A percentile compares a stretch with the other conserved stretches of the same genome.
Evolutionary conservation across 2,888 invertebrate species (phyloP).

Genomic region (Spialia ferax): DNA sequence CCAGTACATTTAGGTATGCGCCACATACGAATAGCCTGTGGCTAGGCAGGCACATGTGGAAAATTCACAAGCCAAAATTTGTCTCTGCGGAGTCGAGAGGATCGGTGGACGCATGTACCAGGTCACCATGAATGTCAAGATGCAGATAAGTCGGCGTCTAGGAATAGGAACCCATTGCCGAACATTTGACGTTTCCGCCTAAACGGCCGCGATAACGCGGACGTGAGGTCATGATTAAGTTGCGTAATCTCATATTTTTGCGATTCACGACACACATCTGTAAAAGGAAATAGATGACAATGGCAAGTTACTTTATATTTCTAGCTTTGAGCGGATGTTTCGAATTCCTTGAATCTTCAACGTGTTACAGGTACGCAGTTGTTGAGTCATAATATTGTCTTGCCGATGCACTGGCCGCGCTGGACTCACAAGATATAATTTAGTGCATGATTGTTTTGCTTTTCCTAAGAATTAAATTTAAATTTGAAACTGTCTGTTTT

Average conservation of each 20-base stretch:
- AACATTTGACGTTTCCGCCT: slow-evolving; percentile 71
- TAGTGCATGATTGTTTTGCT: slow-evolving; percentile 6
- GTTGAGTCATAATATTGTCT: slow-evolving; percentile 34
- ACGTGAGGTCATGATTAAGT: slow-evolving; percentile 55
- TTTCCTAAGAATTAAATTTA: background rate
- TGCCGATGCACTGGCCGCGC: slow-evolving; percentile 9
- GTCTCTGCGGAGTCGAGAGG: slow-evolving; percentile 37
- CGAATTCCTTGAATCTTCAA: slow-evolving; percentile 36
- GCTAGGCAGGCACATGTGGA: too few relatives aligned
- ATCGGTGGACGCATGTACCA: slow-evolving; percentile 55
- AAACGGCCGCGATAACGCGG: slow-evolving; percentile 56
- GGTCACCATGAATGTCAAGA: slow-evolving; percentile 71
- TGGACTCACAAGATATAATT: slow-evolving; percentile 10
- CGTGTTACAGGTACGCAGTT: slow-evolving; percentile 36
- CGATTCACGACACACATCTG: slow-evolving; percentile 47
- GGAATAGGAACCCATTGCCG: slow-evolving; percentile 78
- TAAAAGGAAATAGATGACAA: slow-evolving; percentile 49
- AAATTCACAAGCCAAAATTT: slow-evolving; percentile 35
- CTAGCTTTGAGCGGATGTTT: slow-evolving; percentile 39
- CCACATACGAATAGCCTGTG: too few relatives aligned
- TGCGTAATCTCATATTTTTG: slow-evolving; percentile 45
- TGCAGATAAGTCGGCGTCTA: slow-evolving; percentile 70
- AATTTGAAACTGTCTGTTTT: background rate
- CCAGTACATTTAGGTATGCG: too few relatives aligned
- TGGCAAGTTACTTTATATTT: slow-evolving; percentile 36